Conservation (phyloP, 2,888 invertebrate genomes). For the Lepidocyrtinus sp. region DNA sequence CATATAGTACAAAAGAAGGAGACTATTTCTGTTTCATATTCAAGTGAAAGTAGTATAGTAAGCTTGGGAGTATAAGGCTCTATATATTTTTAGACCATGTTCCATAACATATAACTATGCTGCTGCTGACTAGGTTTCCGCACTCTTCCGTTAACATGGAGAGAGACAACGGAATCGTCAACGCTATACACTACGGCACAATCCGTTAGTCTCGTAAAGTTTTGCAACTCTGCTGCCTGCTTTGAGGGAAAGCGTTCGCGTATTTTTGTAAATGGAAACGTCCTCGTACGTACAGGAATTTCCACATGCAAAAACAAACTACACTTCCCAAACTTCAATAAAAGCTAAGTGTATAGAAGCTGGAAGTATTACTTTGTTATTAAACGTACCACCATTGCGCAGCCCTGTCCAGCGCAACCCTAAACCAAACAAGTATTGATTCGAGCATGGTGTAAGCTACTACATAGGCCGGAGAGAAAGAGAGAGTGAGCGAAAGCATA, state of each 20-base stretch:
- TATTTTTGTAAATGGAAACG: slow-evolving; percentile 7
- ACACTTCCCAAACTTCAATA: slow-evolving; percentile 12
- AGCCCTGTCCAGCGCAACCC: slow-evolving; percentile 62
- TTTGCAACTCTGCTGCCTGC: slow-evolving; percentile 2
- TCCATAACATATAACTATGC: too few relatives aligned
- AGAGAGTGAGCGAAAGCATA: slow-evolving; percentile 18
- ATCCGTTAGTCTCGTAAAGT: background rate
- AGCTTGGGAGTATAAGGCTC: too few relatives aligned
- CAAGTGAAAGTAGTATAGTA: too few relatives aligned
- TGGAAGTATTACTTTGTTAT: slow-evolving; percentile 11
- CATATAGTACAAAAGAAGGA: background rate
- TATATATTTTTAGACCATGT: too few relatives aligned
- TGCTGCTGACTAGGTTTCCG: slow-evolving; percentile 8
- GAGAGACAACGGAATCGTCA: slow-evolving; percentile 4
- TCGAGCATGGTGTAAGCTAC: slow-evolving; percentile 46
- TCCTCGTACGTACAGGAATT: slow-evolving; percentile 12
- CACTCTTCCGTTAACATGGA: slow-evolving; percentile 2
- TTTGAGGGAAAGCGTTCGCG: slow-evolving; percentile 1
- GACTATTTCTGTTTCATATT: too few relatives aligned
- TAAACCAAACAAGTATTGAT: slow-evolving; percentile 67
- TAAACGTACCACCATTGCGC: slow-evolving; percentile 60
- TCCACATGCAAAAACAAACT: background rate
- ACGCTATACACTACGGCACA: background rate
- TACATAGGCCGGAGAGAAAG: slow-evolving; percentile 28
- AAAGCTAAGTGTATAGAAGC: slow-evolving; percentile 11